Conservation (phyloP, 1,140 invertebrate genomes). For the Sycophila sp. region DNA sequence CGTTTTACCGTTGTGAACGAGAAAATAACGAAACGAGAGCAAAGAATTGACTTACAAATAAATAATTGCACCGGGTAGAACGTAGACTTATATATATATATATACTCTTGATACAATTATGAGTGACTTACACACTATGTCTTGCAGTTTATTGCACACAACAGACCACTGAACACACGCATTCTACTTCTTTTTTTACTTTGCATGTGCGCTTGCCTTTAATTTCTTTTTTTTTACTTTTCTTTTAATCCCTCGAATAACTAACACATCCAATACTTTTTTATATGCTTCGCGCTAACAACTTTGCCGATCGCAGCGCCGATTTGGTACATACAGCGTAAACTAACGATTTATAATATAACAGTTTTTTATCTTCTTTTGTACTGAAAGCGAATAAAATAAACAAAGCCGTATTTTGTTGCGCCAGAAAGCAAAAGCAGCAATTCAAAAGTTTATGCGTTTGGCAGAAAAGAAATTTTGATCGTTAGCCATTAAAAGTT, state of each 20-base stretch:
- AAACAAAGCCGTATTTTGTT: not conserved
- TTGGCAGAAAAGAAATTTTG: no score
- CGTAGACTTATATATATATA: no score
- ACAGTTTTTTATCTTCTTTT: not conserved
- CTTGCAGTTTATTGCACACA: constrained; percentile 53
- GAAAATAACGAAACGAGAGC: not conserved
- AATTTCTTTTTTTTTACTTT: constrained; percentile 43
- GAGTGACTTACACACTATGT: constrained; percentile 46
- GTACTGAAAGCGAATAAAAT: not conserved
- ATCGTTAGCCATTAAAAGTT: no score
- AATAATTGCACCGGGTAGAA: constrained; percentile 48
- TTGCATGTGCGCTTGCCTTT: constrained; percentile 57
- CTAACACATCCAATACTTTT: not conserved
- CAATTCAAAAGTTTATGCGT: no score
- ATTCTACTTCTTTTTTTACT: constrained; percentile 49
- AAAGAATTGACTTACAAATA: not conserved
- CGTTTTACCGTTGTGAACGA: not conserved
- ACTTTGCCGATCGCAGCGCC: not conserved
- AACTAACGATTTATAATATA: not conserved
- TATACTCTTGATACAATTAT: constrained; percentile 42
- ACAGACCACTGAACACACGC: constrained; percentile 53
- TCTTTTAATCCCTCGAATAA: not conserved
- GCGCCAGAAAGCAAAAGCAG: not conserved
- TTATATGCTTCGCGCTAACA: constrained; percentile 10
- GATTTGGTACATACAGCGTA: constrained; percentile 4